Evolutionary conservation across 1,140 invertebrate genomes (phyloP), one percentile per base, ranked within the genome.

Genomic region (Bombus superbus): DNA sequence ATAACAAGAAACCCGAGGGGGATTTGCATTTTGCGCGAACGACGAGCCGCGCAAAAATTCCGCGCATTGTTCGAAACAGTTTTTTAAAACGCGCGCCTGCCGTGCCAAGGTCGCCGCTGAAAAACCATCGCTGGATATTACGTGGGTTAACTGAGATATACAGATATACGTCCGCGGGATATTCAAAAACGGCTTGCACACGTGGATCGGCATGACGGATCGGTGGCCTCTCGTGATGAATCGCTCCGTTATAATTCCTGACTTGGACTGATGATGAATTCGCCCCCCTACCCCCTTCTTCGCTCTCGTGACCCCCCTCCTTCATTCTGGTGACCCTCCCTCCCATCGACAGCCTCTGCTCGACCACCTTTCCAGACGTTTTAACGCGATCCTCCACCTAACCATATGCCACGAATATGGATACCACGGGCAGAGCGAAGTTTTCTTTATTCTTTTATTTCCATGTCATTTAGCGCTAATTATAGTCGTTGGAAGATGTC

Each of bases 181-280:
- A 90, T 90, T 90, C 89, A 89, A 92, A 90, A 91, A 90, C 81
- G 88, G 75, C 83, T 73, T 91, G 89, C 90, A 89, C 87, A 89
- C 91, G 92, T 90, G 91, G 91, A 91, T 92, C 91, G 87, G 89
- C 89, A 95, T 95, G 94, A 94, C 94, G 93, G 93, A 94, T 95
- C 93, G 93, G 93, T 88, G 85, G 86, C 87, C 89, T 83, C 92
- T 89, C 88, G 90, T 95, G 94, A 95, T 95, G 93, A 94, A 95
- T 94, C 94, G 94, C 92, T 90, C 92, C 91, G 93, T 93, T 94
- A 93, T 94, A 93, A 95, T 94, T 95, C 92, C 88, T 92, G 93
- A 92, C 93, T 94, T 91, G 93, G 89, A 93, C 93, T 91, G 92
- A 94, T 94, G 94, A 94, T 94, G 92, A 94, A 95, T 95, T 92